Conservation (phyloP, 2,888 invertebrate genomes). For the Syrista parreyssii region DNA sequence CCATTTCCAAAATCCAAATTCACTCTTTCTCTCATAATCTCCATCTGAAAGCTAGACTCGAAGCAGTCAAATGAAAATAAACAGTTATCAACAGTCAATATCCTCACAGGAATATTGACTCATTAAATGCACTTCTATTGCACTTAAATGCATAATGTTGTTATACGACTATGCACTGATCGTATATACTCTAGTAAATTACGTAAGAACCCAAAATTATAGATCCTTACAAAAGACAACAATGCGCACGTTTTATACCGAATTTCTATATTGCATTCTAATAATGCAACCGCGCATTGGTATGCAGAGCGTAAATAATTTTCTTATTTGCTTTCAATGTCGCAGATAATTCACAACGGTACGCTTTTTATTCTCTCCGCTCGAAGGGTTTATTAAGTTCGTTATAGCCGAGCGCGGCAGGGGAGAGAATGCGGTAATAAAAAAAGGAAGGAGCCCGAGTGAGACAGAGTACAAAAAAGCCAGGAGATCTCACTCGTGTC, state of each 20-base stretch:
- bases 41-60: not conserved
- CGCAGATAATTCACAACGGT: not conserved
- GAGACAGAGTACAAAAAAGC: not conserved
- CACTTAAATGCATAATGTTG: too few relatives aligned
- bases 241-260: too few relatives aligned
- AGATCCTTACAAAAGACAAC: not conserved
- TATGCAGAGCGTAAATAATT: too few relatives aligned
- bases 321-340: not conserved
- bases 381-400: not conserved
- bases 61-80: not conserved
- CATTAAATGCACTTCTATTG: too few relatives aligned
- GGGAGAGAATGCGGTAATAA: not conserved
- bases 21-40: not conserved
- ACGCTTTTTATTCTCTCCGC: not conserved
- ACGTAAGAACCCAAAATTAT: not conserved
- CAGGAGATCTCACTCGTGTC: conserved; percentile 10
- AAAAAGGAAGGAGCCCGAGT: not conserved
- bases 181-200: not conserved
- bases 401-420: not conserved
- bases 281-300: not conserved
- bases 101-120: too few relatives aligned
- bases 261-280: not conserved
- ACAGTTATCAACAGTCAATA: too few relatives aligned
- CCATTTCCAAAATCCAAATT: not conserved
- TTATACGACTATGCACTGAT: not conserved